Evolutionary conservation across 2,888 invertebrate species (phyloP), one percentile per base, ranked within the genome.

Genomic region (Acronicta aceris): DNA sequence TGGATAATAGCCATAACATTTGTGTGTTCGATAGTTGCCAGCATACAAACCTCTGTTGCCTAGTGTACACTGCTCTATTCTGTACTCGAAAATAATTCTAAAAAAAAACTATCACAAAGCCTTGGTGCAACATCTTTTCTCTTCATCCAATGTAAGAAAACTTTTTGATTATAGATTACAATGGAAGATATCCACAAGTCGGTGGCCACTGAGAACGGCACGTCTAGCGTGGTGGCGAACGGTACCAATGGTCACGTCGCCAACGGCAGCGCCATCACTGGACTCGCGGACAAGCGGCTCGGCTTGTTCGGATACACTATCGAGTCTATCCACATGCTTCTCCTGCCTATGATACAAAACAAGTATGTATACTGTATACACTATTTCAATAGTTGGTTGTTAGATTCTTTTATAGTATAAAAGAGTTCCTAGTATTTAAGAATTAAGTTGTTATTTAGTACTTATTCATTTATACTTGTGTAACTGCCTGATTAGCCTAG

Each of bases 261-360:
- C 76, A 86, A 83, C 61, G 79, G 81, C 27, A 87, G 92, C 5
- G 89, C 91, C 43, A 94, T 95, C 68, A 90, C 94, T 3, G 97
- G 97, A 0, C 90, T 97, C 13, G 91, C 95, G 0, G 99, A 99
- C 91, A 96, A 97, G 59, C 95, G 99, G 38, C 95, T 99, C 42
- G 96, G 98, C 1, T 95, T 99, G 66, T 99, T 97, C 88, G 98
- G 98, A 50, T 99, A 99, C 92, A 99, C 99, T 0, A 97, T 98
- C 38, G 99, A 99, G 93, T 98, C 99, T 0, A 97, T 99, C 85
- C 97, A 98, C 84, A 96, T 99, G 96, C 95, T 99, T 17, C 95
- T 99, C 40, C 91, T 99, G 57, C 99, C 99, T 0, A 99, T 99
- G 99, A 97, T 99, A 76, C 97, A 97, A 84, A 98, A 98, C 83